Evolutionary conservation across 2,113 vertebrate genomes (phyloP), one percentile per base, ranked within the genome.

Genomic region (Chloropsis cyanopogon): DNA sequence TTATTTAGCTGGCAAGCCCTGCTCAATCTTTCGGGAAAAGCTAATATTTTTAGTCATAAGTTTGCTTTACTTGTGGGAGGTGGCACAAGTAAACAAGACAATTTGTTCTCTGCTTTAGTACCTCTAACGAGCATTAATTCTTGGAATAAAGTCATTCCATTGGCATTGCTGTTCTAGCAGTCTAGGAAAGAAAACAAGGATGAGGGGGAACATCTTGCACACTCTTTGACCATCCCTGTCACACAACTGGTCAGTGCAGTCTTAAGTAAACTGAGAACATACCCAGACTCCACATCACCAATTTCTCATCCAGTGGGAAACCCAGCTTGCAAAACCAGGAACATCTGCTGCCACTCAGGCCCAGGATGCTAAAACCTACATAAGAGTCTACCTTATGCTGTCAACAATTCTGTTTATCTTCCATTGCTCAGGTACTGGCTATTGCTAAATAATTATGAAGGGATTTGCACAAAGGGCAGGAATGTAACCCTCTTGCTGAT

Each of bases 221-320:
- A 12, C 25, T 82, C 60, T 88, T 52, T 71, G 80, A 71, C 69
- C 47, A 88, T 23, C 14, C 33, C 63, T 42, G 70, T 73, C 87
- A 46, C 66, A 85, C 49, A 85, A 80, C 6, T 33, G 47, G 54
- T 73, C 59, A 85, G 54, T 31, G 13, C 73, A 83, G 37, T 12
- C 63, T 81, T 54, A 73, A 88, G 54, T 70, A 89, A 92, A 92
- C 83, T 20, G 66, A 94, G 91, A 94, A 87, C 82, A 95, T 92
- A 90, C 46, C n/a, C 93, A 91, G 95, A 82, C 86, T 96, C 56
- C 88, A 84, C 83, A 84, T 94, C 94, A 93, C 53, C 15, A 35
- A 72, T 72, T 82, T 72, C 91, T 94, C 88, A 96, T 91, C 56
- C 60, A 84, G 83, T 2, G 2, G 77, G 57, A 92, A 94, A 91